Evolutionary conservation across 2,888 invertebrate species (phyloP).

Genomic region (Cancer borealis): DNA sequence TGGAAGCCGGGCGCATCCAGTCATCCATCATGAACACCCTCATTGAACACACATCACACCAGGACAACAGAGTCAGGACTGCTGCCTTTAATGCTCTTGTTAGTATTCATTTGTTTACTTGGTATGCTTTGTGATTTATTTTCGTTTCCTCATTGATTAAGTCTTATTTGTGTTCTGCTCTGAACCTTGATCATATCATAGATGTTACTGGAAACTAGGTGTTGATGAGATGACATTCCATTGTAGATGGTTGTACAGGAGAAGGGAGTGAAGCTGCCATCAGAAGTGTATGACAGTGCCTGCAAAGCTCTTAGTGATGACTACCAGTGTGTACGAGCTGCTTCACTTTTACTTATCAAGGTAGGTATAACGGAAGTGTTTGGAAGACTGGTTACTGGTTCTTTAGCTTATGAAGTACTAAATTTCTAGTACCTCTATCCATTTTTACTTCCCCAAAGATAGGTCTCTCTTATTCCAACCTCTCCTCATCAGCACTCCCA

Average conservation of each 20-base stretch:
- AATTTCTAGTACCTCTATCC: neutral
- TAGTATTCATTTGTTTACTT: neutral
- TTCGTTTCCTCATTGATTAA: too few species aligned
- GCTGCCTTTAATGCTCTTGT: constrained; percentile 75
- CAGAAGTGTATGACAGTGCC: constrained; percentile 85
- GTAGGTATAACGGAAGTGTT: constrained; percentile 80
- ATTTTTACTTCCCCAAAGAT: neutral
- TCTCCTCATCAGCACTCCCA: too few species aligned
- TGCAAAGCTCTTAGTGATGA: constrained; percentile 92
- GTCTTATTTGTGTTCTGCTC: neutral
- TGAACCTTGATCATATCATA: neutral
- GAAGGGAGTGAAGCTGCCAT: constrained; percentile 89
- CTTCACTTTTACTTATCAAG: constrained; percentile 92
- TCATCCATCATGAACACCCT: constrained; percentile 71
- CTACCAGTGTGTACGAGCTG: constrained; percentile 94
- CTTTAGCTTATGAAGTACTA: neutral
- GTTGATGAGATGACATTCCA: neutral
- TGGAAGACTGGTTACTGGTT: neutral
- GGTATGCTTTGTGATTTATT: too few species aligned
- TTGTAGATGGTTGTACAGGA: constrained; percentile 87
- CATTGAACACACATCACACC: constrained; percentile 69
- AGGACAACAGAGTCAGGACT: constrained; percentile 76
- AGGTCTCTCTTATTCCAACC: too few species aligned
- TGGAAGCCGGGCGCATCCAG: constrained; percentile 56
- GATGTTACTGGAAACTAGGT: neutral